phyloP scores from a whole-genome alignment of 2,113 vertebrate genomes.

The Condylura cristata region DNA sequence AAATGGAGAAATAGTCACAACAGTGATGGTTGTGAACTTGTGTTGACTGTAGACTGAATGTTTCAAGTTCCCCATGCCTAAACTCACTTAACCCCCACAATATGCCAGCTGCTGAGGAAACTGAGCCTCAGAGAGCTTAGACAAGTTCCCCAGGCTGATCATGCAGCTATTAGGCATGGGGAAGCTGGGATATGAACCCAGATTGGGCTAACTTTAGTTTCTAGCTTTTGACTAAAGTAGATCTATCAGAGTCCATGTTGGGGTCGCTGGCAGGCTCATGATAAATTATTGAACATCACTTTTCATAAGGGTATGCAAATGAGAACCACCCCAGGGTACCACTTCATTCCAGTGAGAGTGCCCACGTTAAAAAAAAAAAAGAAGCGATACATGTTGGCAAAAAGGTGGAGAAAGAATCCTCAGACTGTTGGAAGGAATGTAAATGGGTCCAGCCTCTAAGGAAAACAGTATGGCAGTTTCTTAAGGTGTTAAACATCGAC shows the following conservation, averaged over 20 bases:
- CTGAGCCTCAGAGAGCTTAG: not conserved
- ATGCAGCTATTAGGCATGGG: not conserved
- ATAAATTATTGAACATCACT: too few species aligned
- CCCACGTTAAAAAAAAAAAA: too few species aligned
- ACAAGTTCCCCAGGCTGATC: not conserved
- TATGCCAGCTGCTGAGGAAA: not conserved
- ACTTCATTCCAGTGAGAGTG: too few species aligned
- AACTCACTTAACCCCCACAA: not conserved
- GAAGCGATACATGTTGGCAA: too few species aligned
- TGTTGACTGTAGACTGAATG: not conserved
- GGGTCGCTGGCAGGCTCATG: too few species aligned
- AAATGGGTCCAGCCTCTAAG: too few species aligned
- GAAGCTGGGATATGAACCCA: not conserved
- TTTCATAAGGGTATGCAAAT: too few species aligned
- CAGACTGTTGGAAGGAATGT: too few species aligned
- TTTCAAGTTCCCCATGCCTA: not conserved
- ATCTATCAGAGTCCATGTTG: not conserved
- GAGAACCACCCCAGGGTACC: too few species aligned
- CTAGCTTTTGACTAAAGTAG: not conserved
- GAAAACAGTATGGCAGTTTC: too few species aligned
- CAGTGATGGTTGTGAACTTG: not conserved
- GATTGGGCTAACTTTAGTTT: not conserved
- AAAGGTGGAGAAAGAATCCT: too few species aligned
- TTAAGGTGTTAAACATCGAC: too few species aligned
- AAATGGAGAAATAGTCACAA: not conserved